phyloP scores from a whole-genome alignment of 2,113 vertebrate genomes.

The Paraplagusia blochii region DNA sequence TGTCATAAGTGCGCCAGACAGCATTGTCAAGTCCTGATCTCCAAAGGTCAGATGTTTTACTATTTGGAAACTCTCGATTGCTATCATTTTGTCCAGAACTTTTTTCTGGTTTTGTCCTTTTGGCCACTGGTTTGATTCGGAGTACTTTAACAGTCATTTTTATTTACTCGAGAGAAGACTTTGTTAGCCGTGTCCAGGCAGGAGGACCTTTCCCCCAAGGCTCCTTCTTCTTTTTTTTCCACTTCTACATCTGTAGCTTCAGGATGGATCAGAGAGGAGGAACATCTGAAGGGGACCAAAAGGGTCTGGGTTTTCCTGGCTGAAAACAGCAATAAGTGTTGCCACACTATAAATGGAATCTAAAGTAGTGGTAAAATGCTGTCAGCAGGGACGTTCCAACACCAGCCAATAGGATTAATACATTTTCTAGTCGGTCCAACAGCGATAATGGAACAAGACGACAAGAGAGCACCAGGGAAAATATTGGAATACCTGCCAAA shows the following conservation, averaged over 20 bases:
- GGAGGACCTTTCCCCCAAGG: conserved; percentile 37
- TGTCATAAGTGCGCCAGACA: conserved; percentile 34
- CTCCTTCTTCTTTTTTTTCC: conserved; percentile 8
- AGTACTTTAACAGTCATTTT: conserved; percentile 38
- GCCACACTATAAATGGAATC: conserved; percentile 74
- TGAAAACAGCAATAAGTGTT: conserved; percentile 85
- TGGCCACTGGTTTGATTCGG: conserved; percentile 19
- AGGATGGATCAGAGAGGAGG: conserved; percentile 49
- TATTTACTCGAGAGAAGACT: conserved; percentile 28
- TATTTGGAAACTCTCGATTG: conserved; percentile 47
- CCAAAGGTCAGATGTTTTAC: conserved; percentile 20
- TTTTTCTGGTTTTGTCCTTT: conserved; percentile 30
- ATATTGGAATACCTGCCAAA: conserved; percentile 15
- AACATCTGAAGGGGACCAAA: conserved; percentile 54
- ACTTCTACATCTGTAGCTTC: conserved; percentile 27
- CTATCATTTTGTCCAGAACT: conserved; percentile 45
- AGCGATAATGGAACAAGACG: conserved; percentile 39
- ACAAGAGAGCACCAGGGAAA: conserved; percentile 37
- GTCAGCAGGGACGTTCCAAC: conserved; percentile 43
- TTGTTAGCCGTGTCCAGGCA: conserved; percentile 15
- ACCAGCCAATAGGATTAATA: conserved; percentile 47
- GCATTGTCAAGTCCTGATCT: conserved; percentile 22
- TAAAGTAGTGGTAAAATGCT: conserved; percentile 56
- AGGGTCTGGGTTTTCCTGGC: conserved; percentile 79
- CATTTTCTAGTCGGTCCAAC: conserved; percentile 25